phyloP scores from a whole-genome alignment of 2,113 vertebrate species.

The Hiodon tergisus region DNA sequence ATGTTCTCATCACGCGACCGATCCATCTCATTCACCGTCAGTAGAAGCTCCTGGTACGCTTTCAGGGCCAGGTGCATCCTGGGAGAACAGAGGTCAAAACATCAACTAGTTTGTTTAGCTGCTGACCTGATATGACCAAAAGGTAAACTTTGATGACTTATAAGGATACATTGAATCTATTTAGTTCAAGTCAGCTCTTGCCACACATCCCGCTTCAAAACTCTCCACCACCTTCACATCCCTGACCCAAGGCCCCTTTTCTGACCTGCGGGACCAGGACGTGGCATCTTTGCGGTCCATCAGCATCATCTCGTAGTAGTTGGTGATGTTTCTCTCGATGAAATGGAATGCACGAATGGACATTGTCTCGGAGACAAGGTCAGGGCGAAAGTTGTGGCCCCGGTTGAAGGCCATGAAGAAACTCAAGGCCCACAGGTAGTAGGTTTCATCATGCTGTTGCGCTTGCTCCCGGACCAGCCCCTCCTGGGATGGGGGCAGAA shows the following conservation, averaged over 20 bases:
- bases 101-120: not conserved
- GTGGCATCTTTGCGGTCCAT: constrained; percentile 81
- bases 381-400: constrained; percentile 70
- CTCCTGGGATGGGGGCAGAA: constrained; percentile 60
- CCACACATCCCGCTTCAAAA: not conserved
- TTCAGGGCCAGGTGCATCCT: constrained; percentile 96
- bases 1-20: constrained; percentile 69
- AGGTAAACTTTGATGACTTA: too few species aligned
- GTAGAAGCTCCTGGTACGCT: constrained; percentile 89
- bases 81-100: constrained; percentile 16
- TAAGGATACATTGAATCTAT: not conserved
- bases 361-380: constrained; percentile 90
- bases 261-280: constrained; percentile 85
- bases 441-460: constrained; percentile 89
- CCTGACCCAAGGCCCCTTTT: not conserved
- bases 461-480: constrained; percentile 78
- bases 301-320: constrained; percentile 94
- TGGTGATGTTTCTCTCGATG: constrained; percentile 88
- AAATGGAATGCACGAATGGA: constrained; percentile 84
- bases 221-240: not conserved
- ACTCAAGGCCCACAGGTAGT: constrained; percentile 86
- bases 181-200: not conserved
- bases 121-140: not conserved
- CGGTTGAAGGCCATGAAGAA: constrained; percentile 98
- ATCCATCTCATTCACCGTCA: constrained; percentile 90